Percentiles rank a stretch among this genome's conserved stretches.
Conservation (phyloP, 2,888 invertebrate genomes). For the Heteromurus nitidus region DNA sequence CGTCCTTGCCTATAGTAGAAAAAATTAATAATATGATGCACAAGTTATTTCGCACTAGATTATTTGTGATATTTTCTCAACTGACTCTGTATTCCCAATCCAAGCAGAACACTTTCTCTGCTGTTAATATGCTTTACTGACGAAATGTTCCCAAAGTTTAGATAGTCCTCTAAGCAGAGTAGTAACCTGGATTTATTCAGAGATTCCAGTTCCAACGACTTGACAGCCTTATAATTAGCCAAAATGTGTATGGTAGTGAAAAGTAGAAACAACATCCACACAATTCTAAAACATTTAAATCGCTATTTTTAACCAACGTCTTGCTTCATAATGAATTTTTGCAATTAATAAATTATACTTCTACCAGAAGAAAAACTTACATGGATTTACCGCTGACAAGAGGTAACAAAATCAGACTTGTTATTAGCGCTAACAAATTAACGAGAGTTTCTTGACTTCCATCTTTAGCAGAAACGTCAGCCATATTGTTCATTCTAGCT, state of each 20-base stretch:
- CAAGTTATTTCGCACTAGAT: neutral
- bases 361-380: conserved; percentile 71
- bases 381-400: conserved; percentile 79
- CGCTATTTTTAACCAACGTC: neutral
- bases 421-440: conserved; percentile 89
- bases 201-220: conserved; percentile 85
- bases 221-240: conserved; percentile 92
- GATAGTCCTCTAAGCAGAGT: conserved; percentile 82
- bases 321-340: neutral
- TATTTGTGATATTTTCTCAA: neutral
- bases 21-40: neutral
- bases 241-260: conserved; percentile 88
- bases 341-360: neutral
- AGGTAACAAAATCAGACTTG: conserved; percentile 86
- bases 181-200: conserved; percentile 88
- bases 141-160: conserved; percentile 80
- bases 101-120: conserved; percentile 83
- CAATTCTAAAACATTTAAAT: conserved; percentile 78
- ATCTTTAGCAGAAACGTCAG: conserved; percentile 95
- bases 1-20: conserved; percentile 77
- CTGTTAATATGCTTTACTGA: conserved; percentile 82
- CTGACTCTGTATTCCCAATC: conserved; percentile 75
- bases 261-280: conserved; percentile 84
- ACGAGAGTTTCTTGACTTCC: conserved; percentile 98
- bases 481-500: conserved; percentile 74